Conservation (phyloP, 2,113 vertebrate genomes). For the Prochilodus magdalenae region DNA sequence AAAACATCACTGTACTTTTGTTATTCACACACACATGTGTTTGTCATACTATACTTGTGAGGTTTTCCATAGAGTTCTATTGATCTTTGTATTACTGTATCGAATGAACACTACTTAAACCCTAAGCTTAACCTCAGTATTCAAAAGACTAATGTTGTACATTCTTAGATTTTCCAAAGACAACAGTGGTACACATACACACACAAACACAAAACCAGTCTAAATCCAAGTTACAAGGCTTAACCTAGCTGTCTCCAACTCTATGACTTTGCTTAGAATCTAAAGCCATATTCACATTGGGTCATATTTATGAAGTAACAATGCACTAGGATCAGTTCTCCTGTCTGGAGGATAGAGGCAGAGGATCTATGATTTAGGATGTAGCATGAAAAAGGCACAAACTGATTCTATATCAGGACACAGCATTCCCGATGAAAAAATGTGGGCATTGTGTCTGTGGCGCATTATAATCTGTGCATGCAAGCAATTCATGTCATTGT, state of each 20-base stretch:
- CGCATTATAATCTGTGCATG: not conserved
- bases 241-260: not conserved
- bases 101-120: no score
- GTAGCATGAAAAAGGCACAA: no score
- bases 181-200: no score
- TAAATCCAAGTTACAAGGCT: not conserved
- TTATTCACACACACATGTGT: no score
- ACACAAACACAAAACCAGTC: not conserved
- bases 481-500: not conserved
- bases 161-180: no score
- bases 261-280: not conserved
- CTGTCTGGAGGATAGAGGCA: not conserved
- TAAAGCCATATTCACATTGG: not conserved
- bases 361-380: not conserved
- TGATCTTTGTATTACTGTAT: no score
- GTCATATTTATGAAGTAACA: not conserved
- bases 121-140: no score
- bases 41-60: no score
- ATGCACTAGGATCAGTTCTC: not conserved
- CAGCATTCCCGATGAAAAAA: not conserved
- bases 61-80: no score
- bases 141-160: no score
- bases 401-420: not conserved
- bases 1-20: no score
- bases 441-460: not conserved